phyloP scores from a whole-genome alignment of 1,140 invertebrate genomes.

The Theocolax elegans region DNA sequence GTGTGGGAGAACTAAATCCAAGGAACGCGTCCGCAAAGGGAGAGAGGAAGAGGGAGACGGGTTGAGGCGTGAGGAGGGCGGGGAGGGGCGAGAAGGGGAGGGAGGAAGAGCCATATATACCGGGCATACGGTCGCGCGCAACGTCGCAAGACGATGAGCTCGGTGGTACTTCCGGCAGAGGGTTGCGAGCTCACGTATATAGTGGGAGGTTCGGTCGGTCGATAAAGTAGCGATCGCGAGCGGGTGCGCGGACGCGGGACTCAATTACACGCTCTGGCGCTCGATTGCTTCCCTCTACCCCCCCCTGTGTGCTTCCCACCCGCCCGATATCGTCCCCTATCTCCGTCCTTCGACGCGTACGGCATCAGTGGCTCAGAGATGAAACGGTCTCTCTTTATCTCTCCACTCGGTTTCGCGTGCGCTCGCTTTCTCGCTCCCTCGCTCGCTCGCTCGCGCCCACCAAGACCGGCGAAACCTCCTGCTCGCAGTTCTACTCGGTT shows the following conservation, averaged over 20 bases:
- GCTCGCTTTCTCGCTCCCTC: no score
- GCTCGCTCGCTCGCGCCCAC: not conserved
- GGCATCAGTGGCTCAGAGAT: slow-evolving; percentile 38
- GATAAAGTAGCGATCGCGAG: slow-evolving; percentile 68
- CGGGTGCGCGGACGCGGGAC: slow-evolving; percentile 57
- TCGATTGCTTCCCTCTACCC: slow-evolving; percentile 42
- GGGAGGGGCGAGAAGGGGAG: slow-evolving; percentile 24
- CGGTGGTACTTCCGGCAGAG: slow-evolving; percentile 9
- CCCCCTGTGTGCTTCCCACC: not conserved
- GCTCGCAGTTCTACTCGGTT: slow-evolving; percentile 6
- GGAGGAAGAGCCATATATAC: no score
- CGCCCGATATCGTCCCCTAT: slow-evolving; percentile 6
- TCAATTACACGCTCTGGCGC: slow-evolving; percentile 67
- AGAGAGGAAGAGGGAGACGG: slow-evolving; percentile 31
- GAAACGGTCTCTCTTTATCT: slow-evolving; percentile 41
- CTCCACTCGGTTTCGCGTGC: slow-evolving; percentile 27
- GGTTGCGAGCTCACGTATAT: not conserved
- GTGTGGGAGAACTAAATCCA: not conserved
- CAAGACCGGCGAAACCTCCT: slow-evolving; percentile 8
- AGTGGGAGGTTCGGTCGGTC: slow-evolving; percentile 50
- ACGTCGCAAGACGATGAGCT: slow-evolving; percentile 11
- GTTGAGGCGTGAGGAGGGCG: not conserved
- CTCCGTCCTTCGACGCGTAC: slow-evolving; percentile 39
- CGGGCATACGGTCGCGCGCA: no score
- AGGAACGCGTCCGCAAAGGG: not conserved